Base-by-base conservation (phyloP, 2,113 vertebrate species). In the Neolamprologus falcicula region DNA sequence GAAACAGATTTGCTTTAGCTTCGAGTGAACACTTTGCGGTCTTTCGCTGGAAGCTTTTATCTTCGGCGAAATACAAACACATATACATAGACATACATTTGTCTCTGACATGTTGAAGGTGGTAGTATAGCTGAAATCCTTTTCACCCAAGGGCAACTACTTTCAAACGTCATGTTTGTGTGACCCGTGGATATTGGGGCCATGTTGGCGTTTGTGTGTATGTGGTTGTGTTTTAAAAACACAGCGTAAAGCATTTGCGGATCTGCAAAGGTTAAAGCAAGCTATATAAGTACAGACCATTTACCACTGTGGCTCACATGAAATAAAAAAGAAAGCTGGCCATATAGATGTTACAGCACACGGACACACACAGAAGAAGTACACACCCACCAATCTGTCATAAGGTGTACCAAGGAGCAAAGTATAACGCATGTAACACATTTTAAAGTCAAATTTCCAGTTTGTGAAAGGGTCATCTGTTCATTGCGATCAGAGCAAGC, bases 101-200 rank as follows among this genome's bases (percentile, higher is more conserved):
- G 84, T 95, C 92, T 21, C 78, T 90, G 91, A 89, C 92, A 85
- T 81, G 89, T 89, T 5, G 83, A 88, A 90, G 16, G 79, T 54
- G 40, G 86, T 53, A 88, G 89, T 93, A 26, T 7, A 63, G 89
- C 91, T 88, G 80, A 85, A 83, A 86, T 91, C 83, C 52, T 83
- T 84, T 88, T 92, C 88, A 90, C 76, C 84, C 92, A 93, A 91
- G 90, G 90, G 84, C 88, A 88, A 89, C 79, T 91, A 88, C 86
- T 79, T 90, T 83, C 85, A 86, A 76, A 89, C 90, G 87, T 87
- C 79, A 7, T 50, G 86, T 91, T 83, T 83, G 73, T 68, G 71
- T 89, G 88, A 92, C 80, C 85, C 19, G 7, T 80, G 78, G 82
- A 76, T 90, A 78, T 80, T 83, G 63, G 73, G 73, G 73, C 73